A percentile compares a stretch with the other conserved stretches of the same genome.
These are phyloP conservation scores for Alces alces DNA, from an alignment of 2,113 vertebrate species.

Conservation along the genomic window DNA sequence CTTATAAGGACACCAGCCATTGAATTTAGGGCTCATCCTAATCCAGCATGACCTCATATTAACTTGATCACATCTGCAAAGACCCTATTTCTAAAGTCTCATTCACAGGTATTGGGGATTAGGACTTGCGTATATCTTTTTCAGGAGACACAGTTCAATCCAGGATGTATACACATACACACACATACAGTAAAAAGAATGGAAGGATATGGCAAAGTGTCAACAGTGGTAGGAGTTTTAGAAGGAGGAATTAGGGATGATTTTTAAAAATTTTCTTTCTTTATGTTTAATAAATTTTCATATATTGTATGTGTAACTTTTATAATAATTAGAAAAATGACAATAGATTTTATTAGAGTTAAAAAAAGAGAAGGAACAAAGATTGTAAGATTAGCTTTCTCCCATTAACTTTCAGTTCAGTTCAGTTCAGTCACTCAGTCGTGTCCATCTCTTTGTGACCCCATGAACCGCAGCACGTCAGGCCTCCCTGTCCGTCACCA, in stretches of 20 bases:
- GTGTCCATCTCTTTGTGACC: not conserved
- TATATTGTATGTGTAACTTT: not conserved
- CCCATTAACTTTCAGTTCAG: not conserved
- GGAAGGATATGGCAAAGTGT: not conserved
- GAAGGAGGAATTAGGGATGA: not conserved
- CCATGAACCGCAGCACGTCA: accelerated
- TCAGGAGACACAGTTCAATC: not conserved
- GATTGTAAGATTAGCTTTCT: not conserved
- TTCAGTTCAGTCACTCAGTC: not conserved
- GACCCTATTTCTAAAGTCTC: not conserved
- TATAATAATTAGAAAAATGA: conserved; percentile 4
- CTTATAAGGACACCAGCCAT: not conserved
- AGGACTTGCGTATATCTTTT: not conserved
- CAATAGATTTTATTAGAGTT: not conserved
- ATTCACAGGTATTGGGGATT: not conserved
- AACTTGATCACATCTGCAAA: not conserved
- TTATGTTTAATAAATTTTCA: conserved; percentile 20
- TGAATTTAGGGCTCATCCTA: not conserved
- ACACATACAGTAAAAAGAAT: not conserved
- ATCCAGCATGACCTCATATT: not conserved
- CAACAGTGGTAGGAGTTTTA: not conserved
- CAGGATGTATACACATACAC: not conserved
- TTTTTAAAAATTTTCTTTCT: not conserved
- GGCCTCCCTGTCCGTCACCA: not conserved
- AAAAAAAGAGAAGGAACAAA: not conserved